These are phyloP conservation scores for Hirtodrosophila cameraria DNA, from an alignment of 2,888 invertebrate genomes.

Conservation along the genomic window DNA sequence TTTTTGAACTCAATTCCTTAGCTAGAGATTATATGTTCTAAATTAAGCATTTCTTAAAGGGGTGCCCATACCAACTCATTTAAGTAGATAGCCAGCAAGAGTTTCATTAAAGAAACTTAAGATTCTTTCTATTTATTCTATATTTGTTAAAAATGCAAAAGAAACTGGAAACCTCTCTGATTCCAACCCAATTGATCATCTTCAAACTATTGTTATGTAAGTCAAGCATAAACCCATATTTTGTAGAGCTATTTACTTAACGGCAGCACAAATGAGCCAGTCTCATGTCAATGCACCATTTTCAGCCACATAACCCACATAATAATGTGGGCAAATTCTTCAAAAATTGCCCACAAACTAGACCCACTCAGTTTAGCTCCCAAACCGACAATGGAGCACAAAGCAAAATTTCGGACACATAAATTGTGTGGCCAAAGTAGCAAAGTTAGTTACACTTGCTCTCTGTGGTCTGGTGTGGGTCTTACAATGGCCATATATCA, in stretches of 20 bases:
- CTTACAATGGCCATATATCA: constrained; percentile 46
- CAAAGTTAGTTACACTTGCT: constrained; percentile 51
- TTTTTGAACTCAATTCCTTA: too few species aligned
- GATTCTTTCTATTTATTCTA: too few species aligned
- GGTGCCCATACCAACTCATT: too few species aligned
- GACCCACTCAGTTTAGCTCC: constrained; percentile 56
- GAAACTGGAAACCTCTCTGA: too few species aligned
- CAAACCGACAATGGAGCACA: constrained; percentile 40
- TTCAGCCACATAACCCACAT: constrained; percentile 35
- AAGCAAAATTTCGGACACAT: constrained; percentile 27
- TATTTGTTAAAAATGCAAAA: too few species aligned
- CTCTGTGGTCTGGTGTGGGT: constrained; percentile 24
- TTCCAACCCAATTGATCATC: background rate
- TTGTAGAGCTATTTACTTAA: constrained; percentile 41
- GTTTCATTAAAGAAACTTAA: too few species aligned
- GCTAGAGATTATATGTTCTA: too few species aligned
- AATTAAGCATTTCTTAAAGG: too few species aligned
- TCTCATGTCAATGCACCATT: constrained; percentile 68
- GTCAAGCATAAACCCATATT: constrained; percentile 9
- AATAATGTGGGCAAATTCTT: constrained; percentile 67
- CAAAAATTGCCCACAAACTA: constrained; percentile 70
- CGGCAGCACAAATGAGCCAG: constrained; percentile 59
- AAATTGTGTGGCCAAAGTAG: constrained; percentile 43
- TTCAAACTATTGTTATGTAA: constrained; percentile 18
- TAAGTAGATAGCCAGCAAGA: too few species aligned